A percentile compares a stretch with the other conserved stretches of the same genome.
These are phyloP conservation scores for Tryphoninae sp. DNA, from an alignment of 2,888 invertebrate species.

Conservation along the genomic window DNA sequence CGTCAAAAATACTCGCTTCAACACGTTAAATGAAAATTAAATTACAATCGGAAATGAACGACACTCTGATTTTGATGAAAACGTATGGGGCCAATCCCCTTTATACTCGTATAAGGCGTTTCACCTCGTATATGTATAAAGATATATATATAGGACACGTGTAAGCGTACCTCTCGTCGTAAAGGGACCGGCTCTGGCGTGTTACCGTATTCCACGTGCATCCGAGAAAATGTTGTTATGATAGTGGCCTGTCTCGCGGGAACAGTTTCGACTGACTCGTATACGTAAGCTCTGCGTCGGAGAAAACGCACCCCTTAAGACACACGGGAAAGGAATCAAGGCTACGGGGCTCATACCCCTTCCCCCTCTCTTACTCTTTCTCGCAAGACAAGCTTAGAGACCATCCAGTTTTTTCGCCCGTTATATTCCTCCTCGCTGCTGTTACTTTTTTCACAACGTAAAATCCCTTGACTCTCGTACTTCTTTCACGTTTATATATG, in stretches of 20 bases:
- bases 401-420: conserved; percentile 41
- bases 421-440: conserved; percentile 29
- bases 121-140: background rate
- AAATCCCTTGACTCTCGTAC: conserved; percentile 58
- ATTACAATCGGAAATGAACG: no score
- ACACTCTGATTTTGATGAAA: no score
- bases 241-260: conserved; percentile 73
- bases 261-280: conserved; percentile 59
- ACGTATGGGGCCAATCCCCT: no score
- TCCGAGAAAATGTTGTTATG: conserved; percentile 77
- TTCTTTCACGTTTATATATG: conserved; percentile 53
- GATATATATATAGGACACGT: conserved; percentile 13
- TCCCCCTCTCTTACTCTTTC: background rate
- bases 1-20: no score
- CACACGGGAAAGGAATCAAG: conserved; percentile 58
- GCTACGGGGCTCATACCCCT: background rate
- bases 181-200: conserved; percentile 40
- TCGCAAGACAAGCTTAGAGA: background rate
- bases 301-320: conserved; percentile 50
- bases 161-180: conserved; percentile 37
- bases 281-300: conserved; percentile 39
- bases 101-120: background rate
- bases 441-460: background rate
- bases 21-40: no score
- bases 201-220: conserved; percentile 74